Conservation (phyloP, 2,113 vertebrate species). For the Vidua macroura region DNA sequence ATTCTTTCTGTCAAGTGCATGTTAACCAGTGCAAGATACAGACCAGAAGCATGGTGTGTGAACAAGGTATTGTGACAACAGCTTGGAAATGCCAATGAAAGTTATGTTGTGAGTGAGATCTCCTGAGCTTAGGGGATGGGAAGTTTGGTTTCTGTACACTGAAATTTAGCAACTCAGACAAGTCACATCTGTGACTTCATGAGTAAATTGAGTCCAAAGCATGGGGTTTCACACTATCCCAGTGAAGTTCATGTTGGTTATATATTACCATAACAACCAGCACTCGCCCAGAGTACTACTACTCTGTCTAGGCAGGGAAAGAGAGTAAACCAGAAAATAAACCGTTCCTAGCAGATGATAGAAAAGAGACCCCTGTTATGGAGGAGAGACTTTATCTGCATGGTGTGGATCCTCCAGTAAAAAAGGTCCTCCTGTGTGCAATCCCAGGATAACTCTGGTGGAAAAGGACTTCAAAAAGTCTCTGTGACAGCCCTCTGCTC, state of each 20-base stretch:
- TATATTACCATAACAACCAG: background rate
- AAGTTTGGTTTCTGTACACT: background rate
- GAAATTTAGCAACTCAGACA: background rate
- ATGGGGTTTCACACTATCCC: background rate
- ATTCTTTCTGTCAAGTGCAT: background rate
- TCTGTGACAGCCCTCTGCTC: background rate
- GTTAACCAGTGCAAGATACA: background rate
- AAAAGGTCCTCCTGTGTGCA: background rate
- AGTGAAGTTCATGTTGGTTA: background rate
- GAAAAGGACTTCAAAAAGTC: background rate
- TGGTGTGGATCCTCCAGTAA: background rate
- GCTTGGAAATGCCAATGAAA: background rate
- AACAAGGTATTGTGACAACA: background rate
- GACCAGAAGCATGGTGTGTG: background rate
- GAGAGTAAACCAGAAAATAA: background rate
- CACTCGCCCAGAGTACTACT: background rate
- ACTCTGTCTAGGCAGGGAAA: background rate
- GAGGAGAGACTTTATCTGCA: background rate
- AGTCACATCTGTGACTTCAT: background rate
- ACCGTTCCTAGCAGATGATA: background rate
- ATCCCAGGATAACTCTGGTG: background rate
- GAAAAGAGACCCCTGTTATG: background rate
- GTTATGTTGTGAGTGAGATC: background rate
- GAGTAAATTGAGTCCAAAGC: background rate
- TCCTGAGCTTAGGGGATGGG: background rate